Evolutionary conservation across 2,797 vertebrate species (phyloP).

Genomic region (Heliangelus exortis): DNA sequence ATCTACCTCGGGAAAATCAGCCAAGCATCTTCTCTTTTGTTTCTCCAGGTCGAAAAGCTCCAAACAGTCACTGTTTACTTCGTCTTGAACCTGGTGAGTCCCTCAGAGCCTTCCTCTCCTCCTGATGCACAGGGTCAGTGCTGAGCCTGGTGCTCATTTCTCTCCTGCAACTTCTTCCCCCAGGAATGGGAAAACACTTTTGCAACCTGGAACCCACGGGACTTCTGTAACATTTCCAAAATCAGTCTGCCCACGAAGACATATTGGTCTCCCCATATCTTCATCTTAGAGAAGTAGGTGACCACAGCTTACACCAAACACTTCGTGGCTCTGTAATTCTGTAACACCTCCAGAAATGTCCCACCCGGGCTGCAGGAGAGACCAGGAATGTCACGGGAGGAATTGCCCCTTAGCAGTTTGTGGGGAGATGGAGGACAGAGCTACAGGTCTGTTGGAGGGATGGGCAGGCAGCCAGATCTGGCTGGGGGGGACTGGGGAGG

Average conservation of each 20-base stretch:
- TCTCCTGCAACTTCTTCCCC: background rate
- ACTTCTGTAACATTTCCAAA: conserved; percentile 72
- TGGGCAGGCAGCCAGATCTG: background rate
- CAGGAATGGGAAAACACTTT: conserved; percentile 70
- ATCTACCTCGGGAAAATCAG: background rate
- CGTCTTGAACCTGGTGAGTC: conserved; percentile 55
- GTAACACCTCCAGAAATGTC: background rate
- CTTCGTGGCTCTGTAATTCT: background rate
- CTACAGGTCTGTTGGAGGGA: background rate
- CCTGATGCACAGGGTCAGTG: background rate
- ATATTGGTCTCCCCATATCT: conserved; percentile 47
- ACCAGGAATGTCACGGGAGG: background rate
- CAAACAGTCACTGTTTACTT: conserved; percentile 67
- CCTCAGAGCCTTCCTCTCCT: rapidly evolving
- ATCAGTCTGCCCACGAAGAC: conserved; percentile 40
- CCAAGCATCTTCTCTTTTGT: background rate
- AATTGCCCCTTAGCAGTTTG: background rate
- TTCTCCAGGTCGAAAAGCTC: conserved; percentile 62
- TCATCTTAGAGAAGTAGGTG: conserved; percentile 62
- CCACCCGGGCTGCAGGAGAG: background rate
- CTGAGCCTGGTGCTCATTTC: background rate
- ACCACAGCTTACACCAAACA: background rate
- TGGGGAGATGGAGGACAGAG: background rate
- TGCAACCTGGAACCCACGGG: conserved; percentile 48
- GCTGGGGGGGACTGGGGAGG: no score